Evolutionary conservation across 2,888 invertebrate genomes (phyloP), one percentile per base, ranked within the genome.

Genomic region (Aspidiotus rigidus): DNA sequence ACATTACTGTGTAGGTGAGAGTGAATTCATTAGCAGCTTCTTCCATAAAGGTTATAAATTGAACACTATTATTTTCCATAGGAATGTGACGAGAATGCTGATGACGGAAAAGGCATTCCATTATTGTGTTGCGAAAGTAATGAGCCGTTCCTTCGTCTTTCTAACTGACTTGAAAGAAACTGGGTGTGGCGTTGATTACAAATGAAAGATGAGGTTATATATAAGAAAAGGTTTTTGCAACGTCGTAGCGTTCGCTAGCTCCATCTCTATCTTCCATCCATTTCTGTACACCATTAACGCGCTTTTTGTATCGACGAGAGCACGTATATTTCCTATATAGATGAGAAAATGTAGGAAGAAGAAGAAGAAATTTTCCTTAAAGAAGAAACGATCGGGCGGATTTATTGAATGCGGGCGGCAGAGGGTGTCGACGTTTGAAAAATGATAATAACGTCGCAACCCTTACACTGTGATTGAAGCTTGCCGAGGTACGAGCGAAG

Each of bases 41-140:
- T 67, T 67, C 67, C 67, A 67, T 67, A 67, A 67, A 67, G 67
- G 67, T 67, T 67, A 67, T 67, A 67, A 67, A 67, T 67, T 67
- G 67, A 67, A 60, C 67, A 67, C 67, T 67, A 67, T 67, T 67
- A 67, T 67, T 67, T 67, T 67, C 59, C 67, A 41, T 59, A 67
- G 67, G 67, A 67, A 67, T 67, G 67, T 67, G 67, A 67, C 67
- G 67, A 60, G 67, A 67, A 67, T 67, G 67, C 67, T 67, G 67
- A 67, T 67, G 67, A 67, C 67, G 67, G 67, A 67, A 67, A 67
- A 67, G 67, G 67, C 67, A 67, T 67, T 67, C 67, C 67, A 67
- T 67, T 67, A 67, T 67, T 59, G 60, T 59, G 28, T 67, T 41
- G 40, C 57, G 67, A 67, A 67, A 67, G 67, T 67, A 67, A 67